Evolutionary conservation across 2,888 invertebrate species (phyloP).

Genomic region (Cryptophagus acutangulus): DNA sequence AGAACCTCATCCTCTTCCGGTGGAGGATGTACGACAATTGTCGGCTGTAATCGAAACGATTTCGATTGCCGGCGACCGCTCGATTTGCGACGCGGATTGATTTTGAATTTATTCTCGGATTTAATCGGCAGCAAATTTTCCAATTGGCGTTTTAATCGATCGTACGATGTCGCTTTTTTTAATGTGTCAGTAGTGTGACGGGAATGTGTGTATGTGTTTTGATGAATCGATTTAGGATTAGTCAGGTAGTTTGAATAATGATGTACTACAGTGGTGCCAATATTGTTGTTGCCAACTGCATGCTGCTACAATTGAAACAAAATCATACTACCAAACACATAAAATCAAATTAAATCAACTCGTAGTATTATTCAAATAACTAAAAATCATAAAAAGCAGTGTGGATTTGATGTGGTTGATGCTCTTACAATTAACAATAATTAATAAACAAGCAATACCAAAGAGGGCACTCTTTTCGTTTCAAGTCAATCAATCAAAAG

Average conservation of each 20-base stretch:
- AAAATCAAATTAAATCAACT: slow-evolving; percentile 6
- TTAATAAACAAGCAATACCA: no score
- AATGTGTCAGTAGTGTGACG: slow-evolving; percentile 17
- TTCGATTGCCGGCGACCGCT: slow-evolving; percentile 36
- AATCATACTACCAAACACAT: slow-evolving; percentile 26
- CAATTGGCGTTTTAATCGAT: slow-evolving; percentile 43
- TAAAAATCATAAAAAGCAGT: no score
- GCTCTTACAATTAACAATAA: no score
- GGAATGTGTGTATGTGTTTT: no score
- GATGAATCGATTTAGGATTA: no score
- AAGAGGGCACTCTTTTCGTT: no score
- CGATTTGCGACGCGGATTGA: slow-evolving; percentile 29
- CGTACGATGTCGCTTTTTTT: slow-evolving; percentile 40
- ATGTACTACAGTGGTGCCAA: slow-evolving; percentile 40
- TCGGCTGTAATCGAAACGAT: slow-evolving; percentile 39
- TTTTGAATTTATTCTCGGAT: slow-evolving; percentile 21
- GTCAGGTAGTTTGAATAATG: slow-evolving; percentile 6
- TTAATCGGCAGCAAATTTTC: slow-evolving; percentile 41
- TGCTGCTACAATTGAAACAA: slow-evolving; percentile 45
- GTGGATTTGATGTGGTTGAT: no score
- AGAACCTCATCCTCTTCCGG: slow-evolving; percentile 34
- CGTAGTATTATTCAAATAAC: no score
- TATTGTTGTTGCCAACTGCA: slow-evolving; percentile 36
- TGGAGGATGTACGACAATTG: slow-evolving; percentile 40
- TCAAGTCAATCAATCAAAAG: no score